Base-by-base conservation (phyloP, 37 sponge, comb jelly and placozoan species). In the Crambe crambe region DNA sequence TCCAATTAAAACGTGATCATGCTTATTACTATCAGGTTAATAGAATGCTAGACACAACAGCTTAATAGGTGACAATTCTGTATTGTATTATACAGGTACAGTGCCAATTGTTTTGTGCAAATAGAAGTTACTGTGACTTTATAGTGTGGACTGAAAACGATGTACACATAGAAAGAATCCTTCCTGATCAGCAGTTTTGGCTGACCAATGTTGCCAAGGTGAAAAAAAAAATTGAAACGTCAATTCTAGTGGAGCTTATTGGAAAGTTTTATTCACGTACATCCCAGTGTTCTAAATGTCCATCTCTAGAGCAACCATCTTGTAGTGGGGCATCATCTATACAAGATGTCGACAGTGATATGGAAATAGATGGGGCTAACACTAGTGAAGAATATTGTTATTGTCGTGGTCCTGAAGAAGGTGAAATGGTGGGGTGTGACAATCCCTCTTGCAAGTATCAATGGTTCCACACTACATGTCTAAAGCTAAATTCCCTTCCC, bases 341-440 rank as follows among this genome's bases (percentile, higher is more conserved):
- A 42, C 12, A 8, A 18, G 42, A 40, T 63, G 32, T 43, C 29
- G 18, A 65, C 34, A 37, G 27, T 6, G 78, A 77, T 23, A 66
- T 42, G 22, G 70, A 72, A 34, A 15, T 8, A 9, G 18, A 34
- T 37, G 39, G 12, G 20, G 20, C 3, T 3, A 29, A 68, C 8
- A 37, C 68, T 62, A 62, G 6, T 21, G 72, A 42, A 0, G 23
- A 6, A 23, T 85, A 72, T 34, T 85, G 80, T 25, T 85, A 78
- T 34, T 73, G 74, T 30, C 44, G 27, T 29, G 31, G 56, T 4
- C 56, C 74, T 17, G 62, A 58, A 47, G 62, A 58, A 47, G 83
- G 76, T 9, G 73, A 85, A 27, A 85, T 85, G 79, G 68, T 85
- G 22, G 86, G 56, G 21, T 79, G 86, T 63, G 86, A 85, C 67